phyloP scores from a whole-genome alignment of 2,113 vertebrate species.

The Speoplatyrhinus poulsoni region DNA sequence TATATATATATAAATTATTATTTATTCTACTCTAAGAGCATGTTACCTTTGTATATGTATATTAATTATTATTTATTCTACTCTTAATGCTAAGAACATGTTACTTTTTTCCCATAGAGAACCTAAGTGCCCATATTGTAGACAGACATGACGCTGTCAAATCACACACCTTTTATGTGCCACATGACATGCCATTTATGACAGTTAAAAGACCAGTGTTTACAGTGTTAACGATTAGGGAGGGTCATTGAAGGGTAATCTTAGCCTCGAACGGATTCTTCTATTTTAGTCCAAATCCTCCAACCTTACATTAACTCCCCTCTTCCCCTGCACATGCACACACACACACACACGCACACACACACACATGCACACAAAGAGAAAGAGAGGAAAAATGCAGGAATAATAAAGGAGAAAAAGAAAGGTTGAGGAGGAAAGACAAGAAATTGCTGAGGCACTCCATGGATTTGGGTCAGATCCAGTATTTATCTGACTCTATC shows the following conservation, averaged over 20 bases:
- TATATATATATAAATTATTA: too few species aligned
- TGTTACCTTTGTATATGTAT: too few species aligned
- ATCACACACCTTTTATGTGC: slow-evolving; percentile 7
- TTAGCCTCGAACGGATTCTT: not conserved
- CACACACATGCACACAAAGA: slow-evolving; percentile 4
- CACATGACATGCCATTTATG: slow-evolving; percentile 9
- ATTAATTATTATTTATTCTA: too few species aligned
- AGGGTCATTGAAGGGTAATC: slow-evolving; percentile 2
- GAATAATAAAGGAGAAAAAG: slow-evolving; percentile 21
- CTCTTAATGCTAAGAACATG: not conserved
- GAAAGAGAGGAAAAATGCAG: slow-evolving; percentile 12
- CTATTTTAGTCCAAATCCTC: not conserved
- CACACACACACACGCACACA: slow-evolving; percentile 2
- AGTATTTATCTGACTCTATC: slow-evolving; percentile 43
- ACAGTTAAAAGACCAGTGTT: slow-evolving; percentile 25
- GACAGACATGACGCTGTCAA: slow-evolving; percentile 3
- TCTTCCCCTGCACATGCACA: not conserved
- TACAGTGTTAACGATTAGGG: slow-evolving; percentile 15
- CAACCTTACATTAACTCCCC: not conserved
- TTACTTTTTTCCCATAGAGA: slow-evolving; percentile 8
- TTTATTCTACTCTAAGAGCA: not conserved
- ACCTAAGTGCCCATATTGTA: not conserved
- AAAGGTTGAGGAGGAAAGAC: not conserved
- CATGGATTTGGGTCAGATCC: slow-evolving; percentile 41
- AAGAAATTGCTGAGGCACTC: slow-evolving; percentile 12